Base-by-base conservation (phyloP, 2,113 vertebrate genomes). In the Myxocyprinus asiaticus region DNA sequence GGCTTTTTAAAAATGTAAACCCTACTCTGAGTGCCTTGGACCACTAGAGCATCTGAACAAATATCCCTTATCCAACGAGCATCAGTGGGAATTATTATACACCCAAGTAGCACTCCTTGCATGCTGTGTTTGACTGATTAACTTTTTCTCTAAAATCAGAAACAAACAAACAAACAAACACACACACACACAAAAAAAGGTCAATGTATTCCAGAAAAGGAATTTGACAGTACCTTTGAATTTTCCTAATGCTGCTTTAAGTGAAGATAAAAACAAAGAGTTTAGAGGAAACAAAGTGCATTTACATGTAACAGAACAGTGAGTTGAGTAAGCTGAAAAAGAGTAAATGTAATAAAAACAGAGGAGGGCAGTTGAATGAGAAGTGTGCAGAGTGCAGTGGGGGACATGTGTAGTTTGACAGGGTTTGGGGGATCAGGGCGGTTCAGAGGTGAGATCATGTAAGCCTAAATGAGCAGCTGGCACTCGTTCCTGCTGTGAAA, bases 201-300 rank as follows among this genome's bases (percentile, higher is more conserved):
- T 14, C n/a, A 56, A 33, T n/a, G 7, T 11, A 56, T 51, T 51
- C 17, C 10, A 63, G 22, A 33, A 44, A 80, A 72, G 75, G 87
- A 73, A 77, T 71, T 73, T 85, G 90, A 95, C 93, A 0, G 81
- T 99, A 99, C 98, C 98, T 99, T 97, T 99, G 98, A 88, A 99
- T 99, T 95, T 99, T 99, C 97, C 98, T 98, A 95, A 99, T 97
- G 98, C 98, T 99, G 98, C 97, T 82, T 94, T 91, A 50, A 88
- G 84, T 90, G 89, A 59, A 91, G 91, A 91, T 89, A 93, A 88
- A 33, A 95, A 84, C 79, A 89, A 88, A 79, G 84, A 84, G 80
- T 85, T 82, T 80, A 87, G 56, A 79, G 68, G 7, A 65, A 70
- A 44, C 58, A 50, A 43, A 72, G 65, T 62, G 45, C 10, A 33